Base-by-base conservation (phyloP, 1,140 invertebrate species). In the Bombus waltoni region DNA sequence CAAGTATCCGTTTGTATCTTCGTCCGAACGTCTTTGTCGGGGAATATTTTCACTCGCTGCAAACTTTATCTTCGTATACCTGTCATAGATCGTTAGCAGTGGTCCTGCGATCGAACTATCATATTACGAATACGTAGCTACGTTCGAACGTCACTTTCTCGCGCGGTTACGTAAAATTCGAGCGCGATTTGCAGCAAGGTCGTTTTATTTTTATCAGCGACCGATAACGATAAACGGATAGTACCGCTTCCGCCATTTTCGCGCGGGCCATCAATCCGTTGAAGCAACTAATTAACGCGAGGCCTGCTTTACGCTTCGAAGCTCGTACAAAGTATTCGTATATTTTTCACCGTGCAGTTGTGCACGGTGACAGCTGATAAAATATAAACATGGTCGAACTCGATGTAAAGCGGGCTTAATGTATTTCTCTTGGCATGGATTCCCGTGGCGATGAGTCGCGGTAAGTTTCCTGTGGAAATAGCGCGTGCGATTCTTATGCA, bases 371-470 rank as follows among this genome's bases (percentile, higher is more conserved):
- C 92, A 92, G 89, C 91, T 93, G 94, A 93, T 94, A 92, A 93
- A 93, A 94, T 90, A 94, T 93, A 94, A 92, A 92, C 92, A 92
- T 91, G 84, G 87, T 90, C 89, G 90, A 87, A 89, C 86, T 89
- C 38, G 86, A 77, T 76, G 87, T 73, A 18, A 72, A 73, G 57
- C 59, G 76, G 62, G 73, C 62, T 75, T 84, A 87, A 90, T 79
- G 77, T 44, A 53, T 87, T 73, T 47, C 71, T 57, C 71, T 84
- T 84, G 81, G 71, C 75, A 59, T 38, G 40, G 47, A 35, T 74
- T 75, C 66, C 13, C 3, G 66, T 28, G 28, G 18, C 53, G 71
- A 71, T 57, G 73, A 65, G n/a, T 62, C 70, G 32, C 47, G 42
- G 0, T 15, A 32, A 18, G 87, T 40, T 66, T n/a, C 62, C 40